Base-by-base conservation (phyloP, 2,113 vertebrate species). In the Mormyrus lacerda region DNA sequence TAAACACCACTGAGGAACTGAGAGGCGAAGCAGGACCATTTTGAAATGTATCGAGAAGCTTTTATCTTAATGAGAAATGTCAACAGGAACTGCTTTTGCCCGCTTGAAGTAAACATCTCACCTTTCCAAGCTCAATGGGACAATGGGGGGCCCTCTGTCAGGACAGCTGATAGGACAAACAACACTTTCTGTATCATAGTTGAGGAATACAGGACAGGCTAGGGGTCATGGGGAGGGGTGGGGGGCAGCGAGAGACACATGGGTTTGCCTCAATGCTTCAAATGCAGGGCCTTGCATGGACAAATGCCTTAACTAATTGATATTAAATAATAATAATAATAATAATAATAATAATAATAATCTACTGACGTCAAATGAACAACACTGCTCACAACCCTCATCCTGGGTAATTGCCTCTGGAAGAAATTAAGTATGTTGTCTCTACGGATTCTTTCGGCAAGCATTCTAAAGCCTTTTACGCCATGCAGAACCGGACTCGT, bases 41-140 rank as follows among this genome's bases (percentile, higher is more conserved):
- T 86, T 86, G 48, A 35, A n/a, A 17, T 35, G 35, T 86, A 47
- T 85, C 11, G 24, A 85, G 84, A 85, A 21, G 84, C 85, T 86
- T 55, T 87, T 87, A 87, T 87, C 48, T 87, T 53, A 86, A 51
- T 35, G 84, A 86, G 48, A 35, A 53, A 86, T 51, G 47, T 86
- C 47, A 86, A 86, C 2, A 31, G 47, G 84, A 86, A 11, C 9
- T 50, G 48, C 84, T 86, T 9, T 86, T 15, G 48, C 17, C 84
- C 24, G 31, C 47, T 86, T 86, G 48, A 44, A 51, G 24, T 1
- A 24, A 5, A 5, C 21, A n/a, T 58, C 55, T 58, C 55, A 58
- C 21, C 21, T 24, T 24, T 9, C 21, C 55, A 24, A 61, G 55
- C 24, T 7, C 21, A 61, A 8, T 9, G 24, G 2, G 3, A 51